Evolutionary conservation across 1,140 invertebrate genomes (phyloP), one percentile per base, ranked within the genome.

Genomic region (Drosophila mayri): DNA sequence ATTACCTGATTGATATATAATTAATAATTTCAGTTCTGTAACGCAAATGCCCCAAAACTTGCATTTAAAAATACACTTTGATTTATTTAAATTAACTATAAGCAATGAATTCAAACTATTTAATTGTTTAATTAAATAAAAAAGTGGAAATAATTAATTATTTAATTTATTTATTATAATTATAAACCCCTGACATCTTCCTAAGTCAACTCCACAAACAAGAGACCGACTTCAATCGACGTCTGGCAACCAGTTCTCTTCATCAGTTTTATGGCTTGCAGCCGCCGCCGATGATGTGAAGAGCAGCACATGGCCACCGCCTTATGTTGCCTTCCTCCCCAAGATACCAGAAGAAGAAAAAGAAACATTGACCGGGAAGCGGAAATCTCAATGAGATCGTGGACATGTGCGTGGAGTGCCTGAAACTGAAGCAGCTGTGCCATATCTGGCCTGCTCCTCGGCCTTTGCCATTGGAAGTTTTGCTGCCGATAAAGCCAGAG

Each of bases 361-460:
- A 46, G 44, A 47, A 50, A 60, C 50, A 54, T 76, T 41, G 38
- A 9, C 30, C 40, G 38, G 20, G 38, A 37, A 28, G 49, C 63
- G 37, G 55, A 67, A 67, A 76, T 77, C 72, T 47, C 60, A 79
- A 68, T 79, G 68, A 55, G 63, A 73, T 76, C 73, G 54, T 76
- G 64, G 70, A 90, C 85, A 90, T 90, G 74, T 88, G 85, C 84
- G 73, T 64, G 80, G 84, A 88, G 90, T 88, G 86, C 78, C 85
- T 46, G 38, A 18, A 61, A 81, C 85, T 49, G 52, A 18, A 38
- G 85, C 85, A 88, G 85, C 85, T 90, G 85, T 79, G 61, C 41
- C 55, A 43, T 68, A 60, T 67, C 77, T 47, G 16, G 25, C n/a
- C 22, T 28, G 38, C 25, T 68, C 59, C 73, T 66, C 74, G 66